Evolutionary conservation across 2,113 vertebrate species (phyloP).

Genomic region (Pogona vitticeps): DNA sequence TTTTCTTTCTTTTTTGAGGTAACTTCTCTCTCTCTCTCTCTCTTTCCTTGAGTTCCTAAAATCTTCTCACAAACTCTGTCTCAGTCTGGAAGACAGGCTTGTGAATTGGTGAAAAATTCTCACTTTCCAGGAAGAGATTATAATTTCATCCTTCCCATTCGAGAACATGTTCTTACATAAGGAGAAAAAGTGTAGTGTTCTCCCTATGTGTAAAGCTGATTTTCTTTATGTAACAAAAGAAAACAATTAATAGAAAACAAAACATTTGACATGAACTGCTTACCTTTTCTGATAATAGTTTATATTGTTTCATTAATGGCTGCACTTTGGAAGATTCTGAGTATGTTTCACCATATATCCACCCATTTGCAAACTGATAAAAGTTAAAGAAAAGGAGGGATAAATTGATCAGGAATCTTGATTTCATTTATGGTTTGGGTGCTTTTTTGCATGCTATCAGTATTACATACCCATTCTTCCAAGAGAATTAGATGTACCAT

Average conservation of each 20-base stretch:
- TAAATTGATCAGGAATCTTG: not conserved
- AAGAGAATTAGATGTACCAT: not conserved
- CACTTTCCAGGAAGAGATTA: not conserved
- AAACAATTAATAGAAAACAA: conserved; percentile 7
- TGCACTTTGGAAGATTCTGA: conserved; percentile 90
- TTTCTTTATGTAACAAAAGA: not conserved
- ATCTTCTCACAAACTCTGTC: not conserved
- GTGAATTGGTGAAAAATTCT: not conserved
- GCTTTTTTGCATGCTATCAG: not conserved
- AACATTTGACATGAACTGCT: conserved; percentile 30
- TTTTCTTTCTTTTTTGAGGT: not conserved
- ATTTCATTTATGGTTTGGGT: not conserved
- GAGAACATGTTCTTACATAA: not conserved
- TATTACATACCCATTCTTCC: not conserved
- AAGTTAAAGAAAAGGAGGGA: not conserved
- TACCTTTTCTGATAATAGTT: conserved; percentile 92
- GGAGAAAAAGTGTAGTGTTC: no score
- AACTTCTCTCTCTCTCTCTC: not conserved
- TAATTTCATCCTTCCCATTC: not conserved
- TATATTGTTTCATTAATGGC: conserved; percentile 92
- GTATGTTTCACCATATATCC: conserved; percentile 88
- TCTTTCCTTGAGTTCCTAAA: not conserved
- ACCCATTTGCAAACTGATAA: conserved; percentile 88
- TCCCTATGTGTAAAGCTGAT: not conserved
- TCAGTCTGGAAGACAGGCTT: not conserved